Percentiles rank a stretch among this genome's conserved stretches.
phyloP scores from a whole-genome alignment of 2,888 invertebrate genomes.

The Horisme vitalbata region DNA sequence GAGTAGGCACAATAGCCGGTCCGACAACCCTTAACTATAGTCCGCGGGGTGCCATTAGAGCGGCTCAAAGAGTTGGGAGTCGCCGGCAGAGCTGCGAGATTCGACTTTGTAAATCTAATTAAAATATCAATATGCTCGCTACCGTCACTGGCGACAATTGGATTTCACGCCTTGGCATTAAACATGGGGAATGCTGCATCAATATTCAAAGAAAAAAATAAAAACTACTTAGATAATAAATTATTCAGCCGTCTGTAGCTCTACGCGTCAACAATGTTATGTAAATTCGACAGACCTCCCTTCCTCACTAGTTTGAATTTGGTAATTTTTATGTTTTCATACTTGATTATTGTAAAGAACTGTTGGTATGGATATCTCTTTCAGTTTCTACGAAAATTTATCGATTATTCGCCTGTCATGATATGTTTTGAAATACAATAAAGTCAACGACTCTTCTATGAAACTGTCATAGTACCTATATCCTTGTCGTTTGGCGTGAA shows the following conservation, averaged over 20 bases:
- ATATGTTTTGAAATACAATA: constrained; percentile 60
- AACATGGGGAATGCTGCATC: constrained; percentile 30
- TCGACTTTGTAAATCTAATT: constrained; percentile 82
- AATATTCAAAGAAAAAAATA: constrained; percentile 14
- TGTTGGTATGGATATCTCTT: constrained; percentile 3
- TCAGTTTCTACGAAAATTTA: constrained; percentile 49
- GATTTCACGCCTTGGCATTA: constrained; percentile 75
- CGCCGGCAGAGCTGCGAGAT: constrained; percentile 61
- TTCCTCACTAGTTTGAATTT: too few relatives aligned
- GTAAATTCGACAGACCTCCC: too few relatives aligned
- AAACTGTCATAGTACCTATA: constrained; percentile 64
- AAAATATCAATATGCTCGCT: constrained; percentile 82
- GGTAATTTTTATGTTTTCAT: constrained; percentile 1
- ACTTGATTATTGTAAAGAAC: constrained; percentile 17
- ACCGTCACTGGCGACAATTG: constrained; percentile 76
- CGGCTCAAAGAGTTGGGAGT: constrained; percentile 80
- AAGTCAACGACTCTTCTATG: constrained; percentile 66
- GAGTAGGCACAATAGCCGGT: constrained; percentile 74
- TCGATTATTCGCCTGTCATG: constrained; percentile 58
- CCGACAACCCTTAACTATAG: constrained; percentile 78
- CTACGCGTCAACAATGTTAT: background rate
- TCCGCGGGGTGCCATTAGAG: constrained; percentile 80
- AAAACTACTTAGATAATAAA: constrained; percentile 2
- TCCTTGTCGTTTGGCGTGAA: constrained; percentile 54
- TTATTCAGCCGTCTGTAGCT: background rate